Evolutionary conservation across 2,797 vertebrate species (phyloP).

Genomic region (Schizothorax lantsangensis): DNA sequence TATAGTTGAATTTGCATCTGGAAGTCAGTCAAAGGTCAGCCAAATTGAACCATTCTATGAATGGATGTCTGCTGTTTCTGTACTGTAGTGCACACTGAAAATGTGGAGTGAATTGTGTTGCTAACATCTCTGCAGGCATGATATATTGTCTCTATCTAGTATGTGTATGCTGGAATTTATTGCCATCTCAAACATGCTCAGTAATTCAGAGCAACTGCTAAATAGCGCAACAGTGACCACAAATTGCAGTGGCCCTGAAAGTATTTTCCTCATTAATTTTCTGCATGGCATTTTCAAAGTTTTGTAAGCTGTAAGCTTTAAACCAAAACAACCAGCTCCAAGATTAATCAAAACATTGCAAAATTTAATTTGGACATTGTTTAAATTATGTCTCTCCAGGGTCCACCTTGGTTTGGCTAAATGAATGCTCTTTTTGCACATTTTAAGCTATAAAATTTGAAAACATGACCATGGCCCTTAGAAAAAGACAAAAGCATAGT

Average conservation of each 20-base stretch:
- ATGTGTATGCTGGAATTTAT: background rate
- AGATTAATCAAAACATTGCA: background rate
- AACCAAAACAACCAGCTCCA: background rate
- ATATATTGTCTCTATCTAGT: background rate
- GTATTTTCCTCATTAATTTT: background rate
- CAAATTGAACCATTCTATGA: background rate
- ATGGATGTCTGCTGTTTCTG: background rate
- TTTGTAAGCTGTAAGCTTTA: background rate
- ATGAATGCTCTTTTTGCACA: background rate
- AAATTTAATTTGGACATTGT: background rate
- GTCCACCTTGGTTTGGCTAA: background rate
- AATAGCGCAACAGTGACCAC: conserved; percentile 12
- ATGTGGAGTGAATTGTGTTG: background rate
- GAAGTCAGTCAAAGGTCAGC: background rate
- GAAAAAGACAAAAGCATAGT: background rate
- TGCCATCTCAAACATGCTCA: background rate
- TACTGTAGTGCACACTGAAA: background rate
- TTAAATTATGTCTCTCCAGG: background rate
- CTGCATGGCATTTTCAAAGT: background rate
- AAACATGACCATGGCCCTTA: background rate
- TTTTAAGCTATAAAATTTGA: background rate
- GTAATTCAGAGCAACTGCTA: conserved; percentile 1
- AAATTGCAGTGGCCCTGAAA: background rate
- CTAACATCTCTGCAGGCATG: background rate
- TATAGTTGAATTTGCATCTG: background rate